phyloP scores from a whole-genome alignment of 1,140 invertebrate genomes.

The Drosophila suzukii region DNA sequence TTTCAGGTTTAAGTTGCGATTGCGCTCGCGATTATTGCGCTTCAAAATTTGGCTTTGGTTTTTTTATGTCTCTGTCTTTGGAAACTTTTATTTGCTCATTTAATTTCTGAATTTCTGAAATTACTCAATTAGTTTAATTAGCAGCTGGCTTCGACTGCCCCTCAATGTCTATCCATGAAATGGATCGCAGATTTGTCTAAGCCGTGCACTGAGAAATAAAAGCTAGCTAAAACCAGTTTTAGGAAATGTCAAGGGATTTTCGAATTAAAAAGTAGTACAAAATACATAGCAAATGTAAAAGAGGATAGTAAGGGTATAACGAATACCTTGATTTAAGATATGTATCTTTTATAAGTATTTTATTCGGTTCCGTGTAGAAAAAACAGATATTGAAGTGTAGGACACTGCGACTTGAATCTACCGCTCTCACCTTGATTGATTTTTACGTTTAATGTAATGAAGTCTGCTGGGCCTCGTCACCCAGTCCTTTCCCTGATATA shows the following conservation, averaged over 20 bases:
- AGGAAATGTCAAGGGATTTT: neutral
- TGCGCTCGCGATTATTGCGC: constrained; percentile 55
- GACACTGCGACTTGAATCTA: neutral
- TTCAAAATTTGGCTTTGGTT: constrained; percentile 34
- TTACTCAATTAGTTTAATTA: constrained; percentile 83
- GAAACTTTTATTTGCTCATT: constrained; percentile 72
- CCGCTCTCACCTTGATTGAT: constrained; percentile 43
- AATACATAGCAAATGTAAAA: too few relatives aligned
- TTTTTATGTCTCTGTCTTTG: constrained; percentile 34
- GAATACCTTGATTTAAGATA: neutral
- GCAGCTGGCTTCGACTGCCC: constrained; percentile 62
- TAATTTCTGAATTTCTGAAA: constrained; percentile 75
- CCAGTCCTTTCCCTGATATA: constrained; percentile 12
- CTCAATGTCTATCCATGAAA: constrained; percentile 61
- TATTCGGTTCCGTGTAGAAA: neutral
- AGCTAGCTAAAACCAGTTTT: neutral
- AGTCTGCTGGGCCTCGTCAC: constrained; percentile 1
- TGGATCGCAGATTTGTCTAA: constrained; percentile 50
- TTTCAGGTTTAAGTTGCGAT: constrained; percentile 62
- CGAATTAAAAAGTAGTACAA: too few relatives aligned
- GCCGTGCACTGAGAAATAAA: constrained; percentile 23
- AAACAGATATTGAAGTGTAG: neutral
- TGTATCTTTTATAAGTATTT: neutral
- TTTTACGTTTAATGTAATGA: constrained; percentile 16
- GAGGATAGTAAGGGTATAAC: too few relatives aligned